Percentiles rank a stretch among this genome's conserved stretches.
Conservation (phyloP, 1,140 invertebrate genomes). For the Zaprionus lachaisei region DNA sequence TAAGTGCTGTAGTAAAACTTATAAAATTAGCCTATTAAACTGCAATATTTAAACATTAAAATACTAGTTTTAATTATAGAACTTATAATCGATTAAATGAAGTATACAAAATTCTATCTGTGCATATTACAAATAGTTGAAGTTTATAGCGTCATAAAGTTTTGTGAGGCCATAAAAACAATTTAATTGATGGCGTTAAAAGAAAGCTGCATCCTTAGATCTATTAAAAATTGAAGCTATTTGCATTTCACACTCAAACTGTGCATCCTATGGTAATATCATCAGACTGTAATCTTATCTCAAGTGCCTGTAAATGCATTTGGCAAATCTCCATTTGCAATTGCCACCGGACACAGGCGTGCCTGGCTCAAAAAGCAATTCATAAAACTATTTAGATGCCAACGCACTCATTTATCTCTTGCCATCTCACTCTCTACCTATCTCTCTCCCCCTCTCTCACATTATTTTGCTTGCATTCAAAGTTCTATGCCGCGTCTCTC, state of each 20-base stretch:
- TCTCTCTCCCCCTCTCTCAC: neutral
- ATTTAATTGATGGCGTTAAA: too few relatives aligned
- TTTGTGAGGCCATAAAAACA: too few relatives aligned
- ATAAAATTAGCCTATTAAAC: too few relatives aligned
- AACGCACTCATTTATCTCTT: conserved; percentile 12
- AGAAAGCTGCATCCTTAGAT: too few relatives aligned
- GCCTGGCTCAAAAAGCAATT: conserved; percentile 9
- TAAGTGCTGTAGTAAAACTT: neutral
- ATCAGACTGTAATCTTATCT: neutral
- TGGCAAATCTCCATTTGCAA: neutral
- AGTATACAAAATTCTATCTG: too few relatives aligned
- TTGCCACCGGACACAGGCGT: conserved; percentile 1
- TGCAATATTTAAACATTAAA: too few relatives aligned
- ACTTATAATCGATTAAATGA: too few relatives aligned
- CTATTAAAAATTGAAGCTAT: neutral
- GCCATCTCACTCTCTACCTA: neutral
- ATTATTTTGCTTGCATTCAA: neutral
- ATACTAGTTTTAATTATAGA: too few relatives aligned
- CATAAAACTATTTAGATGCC: conserved; percentile 18
- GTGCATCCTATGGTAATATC: neutral
- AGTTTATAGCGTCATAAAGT: too few relatives aligned
- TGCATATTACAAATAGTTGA: too few relatives aligned
- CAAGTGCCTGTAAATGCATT: neutral
- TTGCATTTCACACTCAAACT: neutral
- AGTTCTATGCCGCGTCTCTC: conserved; percentile 8